Base-by-base conservation (phyloP, 37 sponge, comb jelly and placozoan species). In the Lycopodina hypogea region DNA sequence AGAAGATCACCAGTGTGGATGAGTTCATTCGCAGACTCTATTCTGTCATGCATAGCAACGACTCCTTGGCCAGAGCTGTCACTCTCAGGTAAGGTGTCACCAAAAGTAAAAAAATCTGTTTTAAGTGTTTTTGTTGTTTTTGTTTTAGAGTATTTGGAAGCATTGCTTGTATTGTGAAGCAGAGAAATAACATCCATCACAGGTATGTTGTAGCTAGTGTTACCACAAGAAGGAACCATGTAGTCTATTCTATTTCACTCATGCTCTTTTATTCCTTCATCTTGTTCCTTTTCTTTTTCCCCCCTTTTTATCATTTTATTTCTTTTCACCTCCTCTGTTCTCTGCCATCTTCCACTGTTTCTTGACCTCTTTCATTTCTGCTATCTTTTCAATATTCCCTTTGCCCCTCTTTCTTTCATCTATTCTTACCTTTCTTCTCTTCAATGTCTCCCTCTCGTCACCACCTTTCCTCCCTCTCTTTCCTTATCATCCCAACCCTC, bases 41-140 rank as follows among this genome's bases (percentile, higher is more conserved):
- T 34, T 61, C 89, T 39, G 97, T 96, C 38, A 87, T 84, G 17
- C 87, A 87, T 48, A 96, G 94, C 72, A 96, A 93, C 85, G 97
- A 96, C 63, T 91, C 97, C n/a, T 57, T 96, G 35, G 97, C 97
- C 37, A 76, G 97, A 71, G 94, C 91, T 15, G 55, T 93, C 29
- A 90, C 94, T 33, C 69, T 96, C 34, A 89, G 95, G 95, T 94
- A 38, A 29, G 83, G 45, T 18, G 61, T 39, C 26, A 42, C 21
- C 45, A 77, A 40, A 28, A 35, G n/a, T 59, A 30, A 33, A 33
- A 36, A 76, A 7, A 35, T 9, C 8, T 17, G 6, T 29, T 28
- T 3, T 60, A n/a, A 17, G 6, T n/a, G 12, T 28, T 17, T 28
- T 17, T 53, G 35, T 30, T 72, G 39, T 72, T 40, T 37, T 72